Evolutionary conservation across 1,140 invertebrate genomes (phyloP), one percentile per base, ranked within the genome.

Genomic region (Magallana angulata): DNA sequence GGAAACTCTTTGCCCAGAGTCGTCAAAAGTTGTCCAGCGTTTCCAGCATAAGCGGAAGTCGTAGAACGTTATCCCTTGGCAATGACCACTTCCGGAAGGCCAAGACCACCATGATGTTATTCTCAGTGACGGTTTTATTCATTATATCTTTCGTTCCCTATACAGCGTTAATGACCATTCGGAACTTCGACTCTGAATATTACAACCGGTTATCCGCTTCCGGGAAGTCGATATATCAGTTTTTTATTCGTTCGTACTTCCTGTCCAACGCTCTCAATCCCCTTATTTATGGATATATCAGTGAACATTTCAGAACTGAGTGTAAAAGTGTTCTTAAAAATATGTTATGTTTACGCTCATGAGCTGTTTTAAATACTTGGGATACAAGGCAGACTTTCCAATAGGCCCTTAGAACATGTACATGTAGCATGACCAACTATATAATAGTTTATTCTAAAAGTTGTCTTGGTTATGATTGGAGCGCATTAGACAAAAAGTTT

Each of bases 231-330:
- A 57, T 85, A 14, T 89, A 86, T 57, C 82, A 89, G 12, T 48
- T 86, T 3, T 86, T 89, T 24, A 84, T 89, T n/a, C 57, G 88
- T 8, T 84, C 88, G 5, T 89, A 86, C 81, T 82, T 89, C 12
- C 14, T 89, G 11, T 86, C 82, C 56, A 84, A 71, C 36, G 85
- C 85, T 7, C 30, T 85, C 6, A 89, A 89, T 81, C 88, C 88
- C 9, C 30, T 89, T 56, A 84, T 89, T 9, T 89, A 89, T 30
- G 76, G 88, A 48, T 89, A 86, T 64, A 18, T 89, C 1, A 87
- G 88, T 82, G 82, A 81, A 64, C 82, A 81, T 56, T 89, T 89
- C 57, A 56, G 87, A 5, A 64, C n/a, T 14, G 84, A 97, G 18
- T 85, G 87, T 71, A 84, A 71, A 24, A 18, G 18, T 56, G 59